Evolutionary conservation across 1,140 invertebrate genomes (phyloP).

Genomic region (Antheraea mylitta): DNA sequence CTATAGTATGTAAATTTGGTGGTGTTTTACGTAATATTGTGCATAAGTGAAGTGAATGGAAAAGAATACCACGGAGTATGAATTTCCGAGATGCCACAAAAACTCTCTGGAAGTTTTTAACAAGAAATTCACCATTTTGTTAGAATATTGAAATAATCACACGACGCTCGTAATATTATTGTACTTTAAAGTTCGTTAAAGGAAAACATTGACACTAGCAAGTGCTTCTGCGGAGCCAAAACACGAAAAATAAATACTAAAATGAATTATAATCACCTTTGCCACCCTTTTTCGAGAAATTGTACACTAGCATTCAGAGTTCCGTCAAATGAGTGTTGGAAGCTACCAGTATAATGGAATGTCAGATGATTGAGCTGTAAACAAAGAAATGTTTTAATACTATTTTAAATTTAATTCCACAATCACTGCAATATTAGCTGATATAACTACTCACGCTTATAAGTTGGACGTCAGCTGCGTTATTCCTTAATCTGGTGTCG

Average conservation of each 20-base stretch:
- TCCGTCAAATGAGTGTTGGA: conserved; percentile 40
- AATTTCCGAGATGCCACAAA: too few species aligned
- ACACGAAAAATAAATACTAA: background rate
- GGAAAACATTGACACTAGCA: too few species aligned
- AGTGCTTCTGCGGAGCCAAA: too few species aligned
- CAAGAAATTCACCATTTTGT: too few species aligned
- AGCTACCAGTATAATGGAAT: conserved; percentile 61
- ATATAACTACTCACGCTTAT: conserved; percentile 82
- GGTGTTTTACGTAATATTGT: too few species aligned
- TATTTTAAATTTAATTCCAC: background rate
- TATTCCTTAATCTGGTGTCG: conserved; percentile 86
- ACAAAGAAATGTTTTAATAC: background rate
- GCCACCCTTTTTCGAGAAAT: conserved; percentile 57
- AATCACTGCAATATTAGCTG: background rate
- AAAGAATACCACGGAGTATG: too few species aligned
- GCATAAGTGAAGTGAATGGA: too few species aligned
- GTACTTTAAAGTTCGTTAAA: too few species aligned
- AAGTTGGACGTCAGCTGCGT: conserved; percentile 93
- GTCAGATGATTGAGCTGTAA: conserved; percentile 55
- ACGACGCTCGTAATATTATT: too few species aligned
- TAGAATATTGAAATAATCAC: too few species aligned
- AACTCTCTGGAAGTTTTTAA: too few species aligned
- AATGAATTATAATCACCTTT: conserved; percentile 40
- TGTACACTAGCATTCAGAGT: conserved; percentile 47
- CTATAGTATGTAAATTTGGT: too few species aligned